Conservation (phyloP, 2,797 vertebrate species). For the Sibirionetta formosa region DNA sequence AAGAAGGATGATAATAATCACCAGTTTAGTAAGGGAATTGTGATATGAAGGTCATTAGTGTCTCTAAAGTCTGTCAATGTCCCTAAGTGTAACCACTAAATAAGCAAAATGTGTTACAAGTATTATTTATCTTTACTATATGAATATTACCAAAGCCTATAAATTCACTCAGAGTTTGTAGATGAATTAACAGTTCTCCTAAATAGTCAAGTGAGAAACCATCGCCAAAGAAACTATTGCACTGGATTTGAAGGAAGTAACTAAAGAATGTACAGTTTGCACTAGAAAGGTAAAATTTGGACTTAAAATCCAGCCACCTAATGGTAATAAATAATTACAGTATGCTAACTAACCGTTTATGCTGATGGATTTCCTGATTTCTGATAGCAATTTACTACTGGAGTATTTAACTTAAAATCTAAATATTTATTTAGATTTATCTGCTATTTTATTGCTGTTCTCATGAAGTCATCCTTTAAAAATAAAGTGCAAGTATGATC, state of each 20-base stretch:
- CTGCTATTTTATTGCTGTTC: not conserved
- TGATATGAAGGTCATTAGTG: not conserved
- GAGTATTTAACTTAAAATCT: not conserved
- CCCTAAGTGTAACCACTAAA: not conserved
- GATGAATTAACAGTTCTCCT: slow-evolving; percentile 32
- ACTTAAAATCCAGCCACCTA: not conserved
- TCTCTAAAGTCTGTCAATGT: not conserved
- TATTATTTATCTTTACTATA: slow-evolving; percentile 46
- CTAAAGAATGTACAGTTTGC: not conserved
- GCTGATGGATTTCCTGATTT: not conserved
- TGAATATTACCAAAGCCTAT: slow-evolving; percentile 20
- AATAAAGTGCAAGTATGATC: not conserved
- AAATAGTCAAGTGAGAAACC: slow-evolving; percentile 15
- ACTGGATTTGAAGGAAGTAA: not conserved
- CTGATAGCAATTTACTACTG: not conserved
- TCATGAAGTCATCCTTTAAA: not conserved
- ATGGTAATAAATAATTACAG: not conserved
- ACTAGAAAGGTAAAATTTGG: not conserved
- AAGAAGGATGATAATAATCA: slow-evolving; percentile 43
- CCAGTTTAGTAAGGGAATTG: not conserved
- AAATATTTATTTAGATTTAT: slow-evolving; percentile 12
- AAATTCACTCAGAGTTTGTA: slow-evolving; percentile 8
- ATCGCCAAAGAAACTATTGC: not conserved
- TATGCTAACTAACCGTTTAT: not conserved
- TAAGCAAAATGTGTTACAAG: not conserved